Base-by-base conservation (phyloP, 2,888 invertebrate species). In the Drosophila subquinaria region DNA sequence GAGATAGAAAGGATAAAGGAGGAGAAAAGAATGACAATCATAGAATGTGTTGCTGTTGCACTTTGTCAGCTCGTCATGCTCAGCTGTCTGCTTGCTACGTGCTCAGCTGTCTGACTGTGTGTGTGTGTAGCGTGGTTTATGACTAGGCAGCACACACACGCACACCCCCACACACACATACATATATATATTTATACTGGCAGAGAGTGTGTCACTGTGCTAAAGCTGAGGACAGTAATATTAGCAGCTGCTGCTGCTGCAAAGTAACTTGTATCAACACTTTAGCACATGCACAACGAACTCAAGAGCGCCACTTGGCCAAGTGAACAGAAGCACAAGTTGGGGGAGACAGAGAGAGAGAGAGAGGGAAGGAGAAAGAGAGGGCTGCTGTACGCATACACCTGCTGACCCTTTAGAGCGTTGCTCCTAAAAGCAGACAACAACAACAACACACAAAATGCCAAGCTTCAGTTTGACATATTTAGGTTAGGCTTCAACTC, bases 181-280 rank as follows among this genome's bases (percentile, higher is more conserved):
- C 23, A 61, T 15, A 55, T 50, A 33, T 43, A 45, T 33, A 50
- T 23, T 30, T 35, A 52, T 30, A 17, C 51, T 57, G 23, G 56
- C 36, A 63, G 53, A 61, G 80, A 73, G 74, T 84, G 72, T 88
- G 88, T 81, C 81, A 86, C 65, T 76, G 79, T 80, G 82, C 76
- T 76, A 79, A 64, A 76, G 61, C 80, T 61, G 57, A 72, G 66
- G 71, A 71, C 74, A 78, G 78, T 75, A 70, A 65, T 71, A 69
- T 68, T 65, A 62, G 71, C 75, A 61, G 67, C 55, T 55, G 59
- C 55, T 57, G 52, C 56, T 61, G 52, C 56, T 61, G 70, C 47
- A 48, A 88, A 84, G 84, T 84, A 82, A 88, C 84, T 88, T 81
- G 84, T 82, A 84, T 84, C 84, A 88, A 84, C 84, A 82, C 88